Evolutionary conservation across 2,797 vertebrate species (phyloP).

Genomic region (Fundulus diaphanus): DNA sequence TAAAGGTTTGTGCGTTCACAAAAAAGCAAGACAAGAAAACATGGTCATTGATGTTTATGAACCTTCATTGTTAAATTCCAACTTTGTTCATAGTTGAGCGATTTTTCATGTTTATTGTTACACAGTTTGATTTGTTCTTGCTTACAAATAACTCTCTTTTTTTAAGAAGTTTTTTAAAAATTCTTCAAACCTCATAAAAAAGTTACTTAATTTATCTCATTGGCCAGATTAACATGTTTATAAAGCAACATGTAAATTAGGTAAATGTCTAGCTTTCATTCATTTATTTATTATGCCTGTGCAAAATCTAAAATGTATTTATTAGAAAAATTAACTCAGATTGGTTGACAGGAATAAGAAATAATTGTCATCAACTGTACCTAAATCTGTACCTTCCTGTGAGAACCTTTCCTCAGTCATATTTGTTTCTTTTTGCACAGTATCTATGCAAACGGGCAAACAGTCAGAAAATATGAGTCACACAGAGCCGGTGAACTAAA

Average conservation of each 20-base stretch:
- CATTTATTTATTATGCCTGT: too few relatives aligned
- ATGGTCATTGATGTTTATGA: neutral
- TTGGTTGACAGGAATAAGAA: neutral
- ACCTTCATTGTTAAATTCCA: neutral
- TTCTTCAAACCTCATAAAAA: too few relatives aligned
- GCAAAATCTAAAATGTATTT: too few relatives aligned
- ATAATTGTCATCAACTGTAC: slow-evolving; percentile 15
- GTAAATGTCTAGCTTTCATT: neutral
- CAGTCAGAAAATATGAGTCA: slow-evolving; percentile 81
- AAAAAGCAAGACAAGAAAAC: too few relatives aligned
- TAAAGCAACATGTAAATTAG: neutral
- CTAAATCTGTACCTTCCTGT: slow-evolving; percentile 38
- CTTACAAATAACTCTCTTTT: neutral
- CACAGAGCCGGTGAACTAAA: slow-evolving; percentile 68
- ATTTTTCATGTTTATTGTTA: neutral
- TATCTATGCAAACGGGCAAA: slow-evolving; percentile 72
- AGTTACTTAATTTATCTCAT: neutral
- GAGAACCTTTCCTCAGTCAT: slow-evolving; percentile 33
- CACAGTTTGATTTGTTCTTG: neutral
- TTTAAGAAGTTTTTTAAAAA: too few relatives aligned
- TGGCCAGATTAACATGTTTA: neutral
- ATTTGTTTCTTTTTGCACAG: slow-evolving; percentile 67
- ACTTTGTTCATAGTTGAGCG: too few relatives aligned
- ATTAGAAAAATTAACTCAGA: neutral
- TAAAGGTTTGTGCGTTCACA: too few relatives aligned